Evolutionary conservation across 2,113 vertebrate genomes (phyloP).

Genomic region (Oxygymnocypris stewartii): DNA sequence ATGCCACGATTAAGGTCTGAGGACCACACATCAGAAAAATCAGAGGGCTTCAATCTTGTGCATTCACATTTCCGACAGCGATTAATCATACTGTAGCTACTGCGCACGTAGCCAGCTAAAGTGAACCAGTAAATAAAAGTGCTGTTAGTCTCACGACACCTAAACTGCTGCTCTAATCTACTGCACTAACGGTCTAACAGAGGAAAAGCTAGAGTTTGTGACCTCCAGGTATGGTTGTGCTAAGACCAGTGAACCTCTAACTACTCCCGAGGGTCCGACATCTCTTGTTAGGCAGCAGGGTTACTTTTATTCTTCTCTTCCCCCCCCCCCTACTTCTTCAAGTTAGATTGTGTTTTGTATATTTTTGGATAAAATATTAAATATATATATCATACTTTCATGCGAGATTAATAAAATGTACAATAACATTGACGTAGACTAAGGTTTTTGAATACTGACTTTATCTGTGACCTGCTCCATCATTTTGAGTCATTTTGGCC

Average conservation of each 20-base stretch:
- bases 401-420: conserved; percentile 46
- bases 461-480: not conserved
- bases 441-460: conserved; percentile 24
- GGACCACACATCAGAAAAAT: conserved; percentile 21
- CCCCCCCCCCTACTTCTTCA: not conserved
- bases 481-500: not conserved
- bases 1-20: conserved; percentile 9
- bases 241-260: conserved; percentile 42
- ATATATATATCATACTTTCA: conserved; percentile 23
- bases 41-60: conserved; percentile 20
- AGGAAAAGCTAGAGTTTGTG: conserved; percentile 47
- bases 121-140: conserved; percentile 36
- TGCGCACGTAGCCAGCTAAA: not conserved
- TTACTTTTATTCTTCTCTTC: not conserved
- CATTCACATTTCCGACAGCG: conserved; percentile 29
- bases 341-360: conserved; percentile 30
- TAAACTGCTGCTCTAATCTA: conserved; percentile 28
- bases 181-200: not conserved
- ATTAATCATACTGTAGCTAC: conserved; percentile 26
- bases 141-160: conserved; percentile 18
- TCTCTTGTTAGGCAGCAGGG: conserved; percentile 43
- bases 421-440: conserved; percentile 21
- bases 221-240: conserved; percentile 22
- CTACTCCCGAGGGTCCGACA: conserved; percentile 55
- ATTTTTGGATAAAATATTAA: conserved; percentile 28